Conservation (phyloP, 2,113 vertebrate genomes). For the Xyliphius kryptos region DNA sequence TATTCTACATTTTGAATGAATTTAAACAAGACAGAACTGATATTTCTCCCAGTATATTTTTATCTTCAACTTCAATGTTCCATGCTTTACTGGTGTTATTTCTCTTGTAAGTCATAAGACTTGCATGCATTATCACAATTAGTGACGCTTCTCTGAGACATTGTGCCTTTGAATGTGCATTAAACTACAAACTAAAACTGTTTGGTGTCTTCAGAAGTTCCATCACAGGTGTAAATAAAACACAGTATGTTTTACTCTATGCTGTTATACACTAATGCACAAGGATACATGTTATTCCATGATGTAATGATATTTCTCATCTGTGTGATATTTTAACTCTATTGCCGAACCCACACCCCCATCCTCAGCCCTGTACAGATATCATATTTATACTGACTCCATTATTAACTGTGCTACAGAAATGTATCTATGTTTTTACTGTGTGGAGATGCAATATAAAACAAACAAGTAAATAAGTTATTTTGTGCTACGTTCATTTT, state of each 20-base stretch:
- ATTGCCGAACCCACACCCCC: too few relatives aligned
- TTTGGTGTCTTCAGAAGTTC: conserved; percentile 38
- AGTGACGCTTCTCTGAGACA: too few relatives aligned
- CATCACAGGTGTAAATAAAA: conserved; percentile 36
- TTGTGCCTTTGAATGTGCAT: conserved; percentile 55
- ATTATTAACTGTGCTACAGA: conserved; percentile 35
- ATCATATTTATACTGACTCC: conserved; percentile 45
- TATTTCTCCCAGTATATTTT: conserved; percentile 54
- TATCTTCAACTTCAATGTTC: conserved; percentile 50
- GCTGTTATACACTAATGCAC: conserved; percentile 40
- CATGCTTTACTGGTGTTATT: conserved; percentile 29
- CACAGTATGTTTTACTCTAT: conserved; percentile 25
- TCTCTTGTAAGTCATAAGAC: conserved; percentile 57
- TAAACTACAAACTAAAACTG: conserved; percentile 43
- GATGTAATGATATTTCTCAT: conserved; percentile 33
- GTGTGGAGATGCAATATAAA: conserved; percentile 60
- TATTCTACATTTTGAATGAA: conserved; percentile 53
- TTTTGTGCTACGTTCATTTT: too few relatives aligned
- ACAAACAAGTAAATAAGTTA: too few relatives aligned
- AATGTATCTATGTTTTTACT: conserved; percentile 54
- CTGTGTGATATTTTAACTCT: conserved; percentile 51
- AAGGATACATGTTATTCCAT: conserved; percentile 13
- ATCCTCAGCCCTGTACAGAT: conserved; percentile 36
- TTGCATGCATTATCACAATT: too few relatives aligned
- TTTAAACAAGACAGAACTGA: conserved; percentile 50